Base-by-base conservation (phyloP, 1,140 invertebrate genomes). In the Drosophila neocordata region DNA sequence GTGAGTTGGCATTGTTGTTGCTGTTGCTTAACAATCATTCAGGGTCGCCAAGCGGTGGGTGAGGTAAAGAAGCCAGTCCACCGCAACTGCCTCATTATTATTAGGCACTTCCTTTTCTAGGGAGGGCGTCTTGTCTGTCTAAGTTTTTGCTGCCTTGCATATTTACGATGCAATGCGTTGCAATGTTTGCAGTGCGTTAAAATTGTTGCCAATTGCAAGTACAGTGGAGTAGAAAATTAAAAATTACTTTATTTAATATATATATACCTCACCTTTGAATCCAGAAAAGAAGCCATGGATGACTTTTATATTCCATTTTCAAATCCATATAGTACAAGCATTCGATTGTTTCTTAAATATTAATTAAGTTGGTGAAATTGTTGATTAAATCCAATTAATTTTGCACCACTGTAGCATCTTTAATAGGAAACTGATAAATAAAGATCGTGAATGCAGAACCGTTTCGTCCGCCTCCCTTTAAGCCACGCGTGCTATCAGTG, bases 361-460 rank as follows among this genome's bases (percentile, higher is more conserved):
- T 22, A n/a, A 4, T 4, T 0, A 6, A 51, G 11, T 18, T 18
- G 13, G 13, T 2, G 6, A 18, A 48, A 35, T 31, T 31, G 27
- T 6, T 5, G 1, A 9, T 4, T 6, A 1, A 31, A 31, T 31
- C 6, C 27, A 31, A 5, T 31, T 31, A 37, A 7, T 34, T 37
- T 13, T 0, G 41, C 8, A 22, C 81, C 78, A 87, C 78, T 78
- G 82, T 78, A 53, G 52, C 66, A 48, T 44, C 70, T 62, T 62
- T 70, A 78, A 74, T 85, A 78, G 82, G 82, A 87, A 88, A 78
- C 83, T 88, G 82, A 88, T 83, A 83, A 88, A 88, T 88, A 88
- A 88, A 83, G 76, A 88, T 87, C 71, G 83, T 65, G 15, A 52
- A 69, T 77, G 64, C 65, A 88, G 75, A 79, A 56, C 61, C 82